Conservation (phyloP, 2,797 vertebrate genomes). For the Oreortyx pictus region DNA sequence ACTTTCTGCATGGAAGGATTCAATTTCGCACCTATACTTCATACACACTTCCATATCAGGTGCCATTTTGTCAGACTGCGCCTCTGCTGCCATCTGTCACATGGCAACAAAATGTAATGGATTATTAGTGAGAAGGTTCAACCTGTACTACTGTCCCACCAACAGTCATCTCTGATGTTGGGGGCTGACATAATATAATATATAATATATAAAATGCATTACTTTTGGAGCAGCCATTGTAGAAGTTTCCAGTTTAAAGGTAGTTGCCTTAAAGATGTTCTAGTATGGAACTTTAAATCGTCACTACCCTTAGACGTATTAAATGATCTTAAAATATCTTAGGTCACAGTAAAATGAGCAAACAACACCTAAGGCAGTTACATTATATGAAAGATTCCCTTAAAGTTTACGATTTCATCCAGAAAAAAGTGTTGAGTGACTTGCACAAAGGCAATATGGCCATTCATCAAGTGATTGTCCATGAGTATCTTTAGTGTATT, state of each 20-base stretch:
- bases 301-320: neutral
- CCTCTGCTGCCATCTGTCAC: too few relatives aligned
- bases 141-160: too few relatives aligned
- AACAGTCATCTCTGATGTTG: too few relatives aligned
- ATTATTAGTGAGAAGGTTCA: too few relatives aligned
- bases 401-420: neutral
- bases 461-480: neutral
- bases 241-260: neutral
- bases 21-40: too few relatives aligned
- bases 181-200: too few relatives aligned
- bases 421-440: neutral
- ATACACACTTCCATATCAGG: too few relatives aligned
- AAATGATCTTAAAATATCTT: neutral
- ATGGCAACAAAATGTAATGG: too few relatives aligned
- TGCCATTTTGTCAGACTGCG: too few relatives aligned
- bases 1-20: too few relatives aligned
- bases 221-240: too few relatives aligned
- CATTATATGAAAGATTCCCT: neutral
- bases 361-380: neutral
- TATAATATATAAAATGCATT: too few relatives aligned
- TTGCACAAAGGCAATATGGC: neutral
- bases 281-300: neutral
- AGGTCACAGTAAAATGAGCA: neutral
- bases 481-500: neutral
- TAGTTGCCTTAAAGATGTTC: neutral